Evolutionary conservation across 2,113 vertebrate species (phyloP).

Genomic region (Carettochelys insculpta): DNA sequence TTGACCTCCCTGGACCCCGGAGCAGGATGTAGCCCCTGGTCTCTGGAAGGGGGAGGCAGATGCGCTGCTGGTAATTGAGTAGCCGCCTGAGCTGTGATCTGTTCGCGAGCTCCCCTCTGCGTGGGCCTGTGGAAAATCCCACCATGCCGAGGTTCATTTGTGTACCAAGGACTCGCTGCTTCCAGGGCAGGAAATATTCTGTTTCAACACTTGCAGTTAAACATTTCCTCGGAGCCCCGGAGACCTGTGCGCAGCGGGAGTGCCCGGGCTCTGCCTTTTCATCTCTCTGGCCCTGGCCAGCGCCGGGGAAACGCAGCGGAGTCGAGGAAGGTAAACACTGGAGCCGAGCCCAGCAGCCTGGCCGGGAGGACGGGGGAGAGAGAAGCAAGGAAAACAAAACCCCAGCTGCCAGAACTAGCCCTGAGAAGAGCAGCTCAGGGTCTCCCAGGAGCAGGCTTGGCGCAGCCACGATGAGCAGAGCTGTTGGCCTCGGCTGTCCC

Average conservation of each 20-base stretch:
- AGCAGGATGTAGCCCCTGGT: neutral
- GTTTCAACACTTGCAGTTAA: conserved; percentile 68
- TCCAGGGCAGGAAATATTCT: conserved; percentile 68
- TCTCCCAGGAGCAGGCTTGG: conserved; percentile 58
- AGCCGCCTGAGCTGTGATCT: neutral
- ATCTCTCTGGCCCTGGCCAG: conserved; percentile 59
- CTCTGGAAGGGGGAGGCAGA: neutral
- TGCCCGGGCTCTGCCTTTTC: conserved; percentile 61
- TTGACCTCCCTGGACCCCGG: accelerated
- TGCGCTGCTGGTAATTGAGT: neutral
- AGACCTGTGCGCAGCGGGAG: conserved; percentile 50
- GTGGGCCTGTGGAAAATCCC: neutral
- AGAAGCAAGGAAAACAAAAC: conserved; percentile 74
- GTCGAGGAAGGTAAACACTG: conserved; percentile 66
- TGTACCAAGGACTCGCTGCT: neutral
- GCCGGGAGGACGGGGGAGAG: conserved; percentile 37
- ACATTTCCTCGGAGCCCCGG: conserved; percentile 68
- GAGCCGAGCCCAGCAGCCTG: conserved; percentile 56
- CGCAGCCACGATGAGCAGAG: conserved; percentile 25
- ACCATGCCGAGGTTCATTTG: conserved; percentile 17
- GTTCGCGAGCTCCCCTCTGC: accelerated
- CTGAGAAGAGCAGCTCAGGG: conserved; percentile 65
- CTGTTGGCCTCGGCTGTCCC: neutral
- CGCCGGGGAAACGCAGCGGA: conserved; percentile 49
- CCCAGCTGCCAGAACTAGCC: conserved; percentile 74